Conservation (phyloP, 1,140 invertebrate species). For the Drosophila lowei region DNA sequence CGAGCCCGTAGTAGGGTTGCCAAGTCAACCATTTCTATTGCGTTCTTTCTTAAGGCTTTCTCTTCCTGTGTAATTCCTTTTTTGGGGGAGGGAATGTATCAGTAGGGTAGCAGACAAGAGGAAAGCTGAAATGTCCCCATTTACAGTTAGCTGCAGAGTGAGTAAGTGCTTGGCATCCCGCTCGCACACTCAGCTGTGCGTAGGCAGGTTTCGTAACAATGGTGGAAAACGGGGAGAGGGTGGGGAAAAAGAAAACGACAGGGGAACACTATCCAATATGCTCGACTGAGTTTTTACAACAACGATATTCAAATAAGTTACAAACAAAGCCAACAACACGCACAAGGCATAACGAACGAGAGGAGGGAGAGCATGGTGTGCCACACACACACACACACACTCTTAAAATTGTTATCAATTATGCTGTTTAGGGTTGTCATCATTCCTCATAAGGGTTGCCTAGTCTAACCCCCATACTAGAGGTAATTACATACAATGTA, state of each 20-base stretch:
- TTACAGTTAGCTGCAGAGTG: not conserved
- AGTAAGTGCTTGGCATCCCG: slow-evolving; percentile 1
- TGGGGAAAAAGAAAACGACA: slow-evolving; percentile 44
- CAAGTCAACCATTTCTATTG: slow-evolving; percentile 32
- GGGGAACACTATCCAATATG: slow-evolving; percentile 58
- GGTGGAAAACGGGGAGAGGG: slow-evolving; percentile 23
- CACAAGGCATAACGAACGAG: slow-evolving; percentile 39
- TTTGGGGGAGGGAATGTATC: slow-evolving; percentile 17
- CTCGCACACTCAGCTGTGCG: slow-evolving; percentile 38
- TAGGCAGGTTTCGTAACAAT: slow-evolving; percentile 47
- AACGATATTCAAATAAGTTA: slow-evolving; percentile 56
- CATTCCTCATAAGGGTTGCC: slow-evolving; percentile 13
- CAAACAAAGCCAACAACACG: slow-evolving; percentile 58
- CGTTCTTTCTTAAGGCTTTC: slow-evolving; percentile 23
- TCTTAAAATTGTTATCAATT: slow-evolving; percentile 62
- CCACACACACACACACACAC: slow-evolving; percentile 4
- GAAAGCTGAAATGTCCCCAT: slow-evolving; percentile 3
- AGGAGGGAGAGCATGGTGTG: not conserved
- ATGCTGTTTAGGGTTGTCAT: slow-evolving; percentile 63
- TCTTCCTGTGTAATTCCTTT: slow-evolving; percentile 31
- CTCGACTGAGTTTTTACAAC: slow-evolving; percentile 65
- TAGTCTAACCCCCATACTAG: slow-evolving; percentile 2
- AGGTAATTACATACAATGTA: slow-evolving; percentile 14
- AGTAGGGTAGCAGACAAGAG: slow-evolving; percentile 3
- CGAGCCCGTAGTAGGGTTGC: slow-evolving; percentile 22